Conservation (phyloP, 2,113 vertebrate species). For the Zosterops pallidus region DNA sequence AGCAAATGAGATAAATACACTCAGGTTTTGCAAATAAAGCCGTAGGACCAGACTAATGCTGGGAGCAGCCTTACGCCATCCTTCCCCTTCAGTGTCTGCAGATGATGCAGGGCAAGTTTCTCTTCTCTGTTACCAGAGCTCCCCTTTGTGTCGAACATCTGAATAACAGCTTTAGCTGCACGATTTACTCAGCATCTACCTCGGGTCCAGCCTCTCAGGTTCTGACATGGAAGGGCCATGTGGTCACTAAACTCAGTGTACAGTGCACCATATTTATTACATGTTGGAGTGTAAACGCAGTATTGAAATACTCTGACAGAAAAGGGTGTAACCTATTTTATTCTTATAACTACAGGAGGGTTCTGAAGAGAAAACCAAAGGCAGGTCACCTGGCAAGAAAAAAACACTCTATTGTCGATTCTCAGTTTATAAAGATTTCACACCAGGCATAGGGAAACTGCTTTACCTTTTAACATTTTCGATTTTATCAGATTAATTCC, state of each 20-base stretch:
- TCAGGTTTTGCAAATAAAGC: conserved; percentile 1
- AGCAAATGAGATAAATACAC: neutral
- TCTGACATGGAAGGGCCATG: neutral
- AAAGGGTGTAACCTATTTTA: neutral
- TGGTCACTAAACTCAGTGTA: neutral
- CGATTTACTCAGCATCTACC: no score
- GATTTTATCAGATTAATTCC: neutral
- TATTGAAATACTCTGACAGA: neutral
- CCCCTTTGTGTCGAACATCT: neutral
- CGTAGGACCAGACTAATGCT: neutral
- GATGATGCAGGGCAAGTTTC: rapidly evolving
- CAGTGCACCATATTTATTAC: neutral
- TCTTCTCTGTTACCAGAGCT: conserved; percentile 33
- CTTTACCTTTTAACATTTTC: neutral
- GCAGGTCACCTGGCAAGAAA: neutral
- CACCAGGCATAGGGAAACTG: neutral
- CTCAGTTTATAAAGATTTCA: neutral
- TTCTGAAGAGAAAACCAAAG: neutral
- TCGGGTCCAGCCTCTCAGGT: neutral
- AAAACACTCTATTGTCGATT: neutral
- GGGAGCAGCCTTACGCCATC: neutral
- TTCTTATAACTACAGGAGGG: neutral
- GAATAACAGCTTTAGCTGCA: neutral
- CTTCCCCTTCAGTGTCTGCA: neutral
- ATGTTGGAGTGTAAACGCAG: neutral